phyloP scores from a whole-genome alignment of 1,140 invertebrate genomes.

The Formica selysi region DNA sequence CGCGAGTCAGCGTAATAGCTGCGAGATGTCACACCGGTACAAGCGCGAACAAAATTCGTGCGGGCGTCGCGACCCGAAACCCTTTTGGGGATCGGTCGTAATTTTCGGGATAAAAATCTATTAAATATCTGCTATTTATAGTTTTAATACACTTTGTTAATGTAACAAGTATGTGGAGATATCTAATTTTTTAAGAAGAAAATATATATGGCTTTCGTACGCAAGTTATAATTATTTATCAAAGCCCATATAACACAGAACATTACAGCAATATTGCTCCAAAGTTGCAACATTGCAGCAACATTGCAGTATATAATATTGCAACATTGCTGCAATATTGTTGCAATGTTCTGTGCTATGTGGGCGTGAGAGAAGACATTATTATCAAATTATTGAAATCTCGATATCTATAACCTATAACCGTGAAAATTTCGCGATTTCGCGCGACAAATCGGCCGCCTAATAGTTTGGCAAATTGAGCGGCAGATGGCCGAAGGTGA shows the following conservation, averaged over 20 bases:
- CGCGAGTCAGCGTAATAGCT: slow-evolving; percentile 83
- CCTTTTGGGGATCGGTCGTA: not conserved
- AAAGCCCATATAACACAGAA: too few relatives aligned
- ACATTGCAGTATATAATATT: too few relatives aligned
- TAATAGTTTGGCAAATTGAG: slow-evolving; percentile 38
- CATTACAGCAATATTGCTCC: too few relatives aligned
- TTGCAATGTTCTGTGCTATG: too few relatives aligned
- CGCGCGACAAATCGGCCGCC: slow-evolving; percentile 8
- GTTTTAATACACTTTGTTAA: too few relatives aligned
- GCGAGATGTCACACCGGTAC: slow-evolving; percentile 81
- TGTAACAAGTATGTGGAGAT: too few relatives aligned
- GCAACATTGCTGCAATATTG: too few relatives aligned
- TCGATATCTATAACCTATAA: slow-evolving; percentile 20
- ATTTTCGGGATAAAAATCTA: slow-evolving; percentile 6
- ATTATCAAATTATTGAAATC: too few relatives aligned
- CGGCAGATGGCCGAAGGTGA: not conserved
- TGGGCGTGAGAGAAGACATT: not conserved
- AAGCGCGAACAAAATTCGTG: slow-evolving; percentile 70
- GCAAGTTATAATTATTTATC: too few relatives aligned
- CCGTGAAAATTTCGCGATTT: not conserved
- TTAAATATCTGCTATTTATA: not conserved
- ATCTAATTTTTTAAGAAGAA: too few relatives aligned
- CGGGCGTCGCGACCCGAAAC: not conserved
- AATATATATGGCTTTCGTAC: too few relatives aligned
- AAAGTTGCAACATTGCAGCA: too few relatives aligned